Conservation (phyloP, 2,797 vertebrate species). For the Remorina albescens region DNA sequence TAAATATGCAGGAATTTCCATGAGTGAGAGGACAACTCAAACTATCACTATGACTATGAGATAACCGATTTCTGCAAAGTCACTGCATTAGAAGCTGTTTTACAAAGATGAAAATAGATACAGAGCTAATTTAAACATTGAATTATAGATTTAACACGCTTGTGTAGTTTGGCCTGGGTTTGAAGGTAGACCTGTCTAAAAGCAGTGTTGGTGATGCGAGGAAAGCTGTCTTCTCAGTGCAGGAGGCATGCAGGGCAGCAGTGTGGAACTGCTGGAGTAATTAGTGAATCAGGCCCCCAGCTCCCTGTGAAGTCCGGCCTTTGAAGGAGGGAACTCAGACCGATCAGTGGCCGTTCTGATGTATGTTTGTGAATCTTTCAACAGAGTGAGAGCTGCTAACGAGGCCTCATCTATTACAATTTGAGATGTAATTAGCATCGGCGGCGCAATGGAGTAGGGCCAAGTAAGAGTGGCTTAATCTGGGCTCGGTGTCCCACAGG, state of each 20-base stretch:
- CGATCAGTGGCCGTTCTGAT: constrained; percentile 75
- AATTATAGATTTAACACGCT: constrained; percentile 72
- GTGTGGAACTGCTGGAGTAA: constrained; percentile 77
- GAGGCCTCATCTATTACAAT: constrained; percentile 83
- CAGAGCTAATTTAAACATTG: constrained; percentile 68
- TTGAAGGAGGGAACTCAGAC: constrained; percentile 78
- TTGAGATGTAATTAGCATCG: constrained; percentile 81
- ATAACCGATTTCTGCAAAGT: constrained; percentile 59
- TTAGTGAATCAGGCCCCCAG: constrained; percentile 71
- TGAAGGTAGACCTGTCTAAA: constrained; percentile 51
- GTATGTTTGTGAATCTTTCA: constrained; percentile 80
- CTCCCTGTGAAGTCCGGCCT: constrained; percentile 79
- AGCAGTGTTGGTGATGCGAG: constrained; percentile 50
- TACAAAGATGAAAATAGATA: constrained; percentile 54
- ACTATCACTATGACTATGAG: constrained; percentile 21
- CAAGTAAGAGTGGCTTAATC: constrained; percentile 79
- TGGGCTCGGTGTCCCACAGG: constrained; percentile 74
- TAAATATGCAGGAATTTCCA: constrained; percentile 17
- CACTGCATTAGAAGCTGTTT: constrained; percentile 64
- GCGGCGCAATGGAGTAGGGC: constrained; percentile 68
- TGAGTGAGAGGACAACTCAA: constrained; percentile 39
- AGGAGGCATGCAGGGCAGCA: constrained; percentile 52
- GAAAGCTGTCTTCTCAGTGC: constrained; percentile 47
- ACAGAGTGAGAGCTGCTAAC: constrained; percentile 79
- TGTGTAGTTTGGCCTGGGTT: constrained; percentile 61